phyloP scores from a whole-genome alignment of 2,888 invertebrate genomes.

The Caenorhabditis doughertyi region DNA sequence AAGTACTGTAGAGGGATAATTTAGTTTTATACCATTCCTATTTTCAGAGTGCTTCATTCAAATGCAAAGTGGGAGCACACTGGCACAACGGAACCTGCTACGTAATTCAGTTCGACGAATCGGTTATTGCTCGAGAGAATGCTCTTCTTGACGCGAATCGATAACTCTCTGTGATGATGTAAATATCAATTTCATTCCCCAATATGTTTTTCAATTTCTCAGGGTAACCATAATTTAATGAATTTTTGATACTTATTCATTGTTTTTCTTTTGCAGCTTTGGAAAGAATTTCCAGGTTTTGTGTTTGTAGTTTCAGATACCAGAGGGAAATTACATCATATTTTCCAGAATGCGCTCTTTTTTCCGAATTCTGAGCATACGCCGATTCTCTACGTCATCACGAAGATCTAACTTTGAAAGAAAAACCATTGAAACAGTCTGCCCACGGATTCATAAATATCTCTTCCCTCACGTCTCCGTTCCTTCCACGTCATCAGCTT shows the following conservation, averaged over 20 bases:
- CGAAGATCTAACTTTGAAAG: conserved; percentile 34
- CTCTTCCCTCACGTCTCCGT: conserved; percentile 43
- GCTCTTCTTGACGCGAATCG: conserved; percentile 63
- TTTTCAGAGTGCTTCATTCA: conserved; percentile 87
- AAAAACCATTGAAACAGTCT: conserved; percentile 71
- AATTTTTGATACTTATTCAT: background rate
- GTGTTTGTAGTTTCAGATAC: background rate
- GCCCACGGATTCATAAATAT: conserved; percentile 59
- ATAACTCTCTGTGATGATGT: conserved; percentile 20
- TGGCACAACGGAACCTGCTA: conserved; percentile 99
- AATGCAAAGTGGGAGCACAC: conserved; percentile 97
- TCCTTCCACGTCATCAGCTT: conserved; percentile 61
- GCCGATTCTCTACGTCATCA: conserved; percentile 27
- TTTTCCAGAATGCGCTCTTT: conserved; percentile 14
- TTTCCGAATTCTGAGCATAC: background rate
- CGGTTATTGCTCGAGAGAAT: conserved; percentile 80
- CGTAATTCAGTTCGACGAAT: conserved; percentile 88
- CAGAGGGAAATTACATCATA: background rate
- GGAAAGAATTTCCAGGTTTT: conserved; percentile 3
- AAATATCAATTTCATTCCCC: too few relatives aligned
- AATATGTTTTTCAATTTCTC: background rate
- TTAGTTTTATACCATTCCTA: background rate
- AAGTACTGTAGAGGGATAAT: conserved; percentile 63
- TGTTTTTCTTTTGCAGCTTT: background rate
- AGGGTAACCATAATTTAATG: conserved; percentile 21